Conservation (phyloP, 2,888 invertebrate genomes). For the Fabriciana adippe region DNA sequence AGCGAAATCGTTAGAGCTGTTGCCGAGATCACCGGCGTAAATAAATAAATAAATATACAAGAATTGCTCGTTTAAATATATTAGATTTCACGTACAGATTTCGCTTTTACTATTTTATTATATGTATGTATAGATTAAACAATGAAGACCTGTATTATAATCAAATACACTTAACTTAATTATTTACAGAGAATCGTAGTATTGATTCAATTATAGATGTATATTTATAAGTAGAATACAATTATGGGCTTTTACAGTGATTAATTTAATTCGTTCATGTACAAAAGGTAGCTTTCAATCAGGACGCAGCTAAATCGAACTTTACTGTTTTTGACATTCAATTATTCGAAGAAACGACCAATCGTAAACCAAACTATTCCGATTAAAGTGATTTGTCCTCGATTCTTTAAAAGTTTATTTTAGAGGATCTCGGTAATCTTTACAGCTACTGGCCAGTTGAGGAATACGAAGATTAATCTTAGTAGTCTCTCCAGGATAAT, state of each 20-base stretch:
- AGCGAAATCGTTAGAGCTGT: too few relatives aligned
- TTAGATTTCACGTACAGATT: too few relatives aligned
- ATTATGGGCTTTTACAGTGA: background rate
- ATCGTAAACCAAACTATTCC: slow-evolving; percentile 23
- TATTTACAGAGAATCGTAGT: too few relatives aligned
- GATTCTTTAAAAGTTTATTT: slow-evolving; percentile 13
- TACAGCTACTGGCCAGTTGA: background rate
- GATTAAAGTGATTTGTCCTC: slow-evolving; percentile 17
- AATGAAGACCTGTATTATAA: too few relatives aligned
- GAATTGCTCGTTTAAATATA: too few relatives aligned
- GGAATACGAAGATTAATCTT: background rate
- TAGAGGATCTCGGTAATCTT: slow-evolving; percentile 3
- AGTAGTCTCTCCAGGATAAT: too few relatives aligned
- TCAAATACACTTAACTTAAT: too few relatives aligned
- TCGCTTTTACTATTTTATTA: too few relatives aligned
- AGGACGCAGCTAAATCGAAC: slow-evolving; percentile 15
- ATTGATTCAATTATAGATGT: too few relatives aligned
- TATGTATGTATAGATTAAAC: too few relatives aligned
- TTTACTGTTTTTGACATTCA: slow-evolving; percentile 15
- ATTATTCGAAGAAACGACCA: slow-evolving; percentile 20
- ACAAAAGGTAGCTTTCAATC: slow-evolving; percentile 5
- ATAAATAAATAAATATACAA: too few relatives aligned
- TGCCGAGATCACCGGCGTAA: too few relatives aligned
- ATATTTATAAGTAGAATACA: background rate
- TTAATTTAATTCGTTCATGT: background rate